Conservation (phyloP, 2,113 vertebrate genomes). For the Diadophis punctatus region DNA sequence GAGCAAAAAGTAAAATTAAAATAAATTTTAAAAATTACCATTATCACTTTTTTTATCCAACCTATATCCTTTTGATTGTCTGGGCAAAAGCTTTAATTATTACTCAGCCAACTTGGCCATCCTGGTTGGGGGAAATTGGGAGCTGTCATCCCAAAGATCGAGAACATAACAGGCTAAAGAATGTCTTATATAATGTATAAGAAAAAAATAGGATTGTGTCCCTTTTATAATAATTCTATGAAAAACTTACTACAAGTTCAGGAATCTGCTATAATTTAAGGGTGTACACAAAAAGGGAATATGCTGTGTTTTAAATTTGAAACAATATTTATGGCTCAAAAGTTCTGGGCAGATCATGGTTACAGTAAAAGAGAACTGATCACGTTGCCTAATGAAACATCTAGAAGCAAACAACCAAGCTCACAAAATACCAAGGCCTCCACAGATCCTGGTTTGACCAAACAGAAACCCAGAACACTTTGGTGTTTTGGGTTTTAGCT, state of each 20-base stretch:
- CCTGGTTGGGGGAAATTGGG: not conserved
- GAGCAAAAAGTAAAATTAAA: too few relatives aligned
- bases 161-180: not conserved
- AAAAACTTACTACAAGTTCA: not conserved
- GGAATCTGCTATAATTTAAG: not conserved
- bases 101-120: not conserved
- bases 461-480: not conserved
- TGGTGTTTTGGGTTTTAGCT: not conserved
- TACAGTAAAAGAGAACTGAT: not conserved
- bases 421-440: not conserved
- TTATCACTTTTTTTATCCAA: not conserved
- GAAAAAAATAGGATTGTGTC: not conserved
- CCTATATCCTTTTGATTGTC: not conserved
- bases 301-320: not conserved
- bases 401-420: not conserved
- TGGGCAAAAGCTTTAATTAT: not conserved
- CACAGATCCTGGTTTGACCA: not conserved
- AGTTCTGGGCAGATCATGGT: not conserved
- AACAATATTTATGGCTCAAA: not conserved
- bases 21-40: not conserved
- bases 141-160: not conserved
- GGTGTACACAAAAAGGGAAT: not conserved
- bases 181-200: not conserved
- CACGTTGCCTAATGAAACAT: not conserved
- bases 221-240: not conserved